Evolutionary conservation across 2,113 vertebrate species (phyloP).

Genomic region (Datnioides undecimradiatus): DNA sequence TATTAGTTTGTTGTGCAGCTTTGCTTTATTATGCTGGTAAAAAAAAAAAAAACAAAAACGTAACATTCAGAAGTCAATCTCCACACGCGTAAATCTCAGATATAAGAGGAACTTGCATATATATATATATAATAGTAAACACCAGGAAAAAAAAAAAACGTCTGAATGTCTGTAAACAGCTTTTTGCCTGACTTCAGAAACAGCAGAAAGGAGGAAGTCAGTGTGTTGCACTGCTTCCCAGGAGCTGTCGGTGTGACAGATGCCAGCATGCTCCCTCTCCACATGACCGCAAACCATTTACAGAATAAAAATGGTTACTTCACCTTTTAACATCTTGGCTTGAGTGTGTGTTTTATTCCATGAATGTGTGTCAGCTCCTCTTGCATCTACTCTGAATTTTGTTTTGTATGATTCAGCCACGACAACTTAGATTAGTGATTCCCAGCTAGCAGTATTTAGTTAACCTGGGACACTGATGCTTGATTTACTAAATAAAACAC

Average conservation of each 20-base stretch:
- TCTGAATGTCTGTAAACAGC: background rate
- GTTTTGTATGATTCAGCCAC: background rate
- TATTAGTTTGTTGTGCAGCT: background rate
- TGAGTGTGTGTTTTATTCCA: background rate
- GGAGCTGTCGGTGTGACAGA: constrained; percentile 24
- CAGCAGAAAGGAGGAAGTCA: background rate
- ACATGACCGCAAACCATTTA: constrained; percentile 8
- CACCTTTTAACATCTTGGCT: background rate
- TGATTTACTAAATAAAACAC: background rate
- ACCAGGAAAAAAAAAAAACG: background rate
- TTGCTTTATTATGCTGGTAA: background rate
- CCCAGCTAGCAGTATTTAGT: background rate
- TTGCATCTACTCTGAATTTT: constrained; percentile 3
- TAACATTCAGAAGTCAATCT: too few relatives aligned
- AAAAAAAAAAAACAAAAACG: constrained; percentile 4
- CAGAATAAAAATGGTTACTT: constrained; percentile 14
- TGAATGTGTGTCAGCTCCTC: background rate
- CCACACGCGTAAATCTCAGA: constrained; percentile 17
- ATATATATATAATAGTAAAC: background rate
- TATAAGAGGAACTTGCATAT: constrained; percentile 3
- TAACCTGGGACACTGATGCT: too few relatives aligned
- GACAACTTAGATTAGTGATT: background rate
- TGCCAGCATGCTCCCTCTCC: background rate
- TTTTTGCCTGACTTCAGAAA: too few relatives aligned
- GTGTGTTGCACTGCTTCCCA: background rate